phyloP scores from a whole-genome alignment of 2,797 vertebrate genomes.

The Galagoides demidoff region DNA sequence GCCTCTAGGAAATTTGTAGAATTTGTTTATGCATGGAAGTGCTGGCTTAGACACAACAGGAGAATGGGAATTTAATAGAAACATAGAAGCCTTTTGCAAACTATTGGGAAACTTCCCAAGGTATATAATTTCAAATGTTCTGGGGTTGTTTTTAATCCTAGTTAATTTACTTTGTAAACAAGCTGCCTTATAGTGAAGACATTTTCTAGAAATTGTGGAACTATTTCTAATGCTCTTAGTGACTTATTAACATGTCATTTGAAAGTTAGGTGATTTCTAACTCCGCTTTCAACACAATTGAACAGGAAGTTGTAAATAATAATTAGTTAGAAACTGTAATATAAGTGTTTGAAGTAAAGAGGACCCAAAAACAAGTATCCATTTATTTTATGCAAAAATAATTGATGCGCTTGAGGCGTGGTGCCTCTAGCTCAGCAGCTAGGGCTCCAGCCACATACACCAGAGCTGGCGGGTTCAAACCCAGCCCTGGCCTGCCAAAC shows the following conservation, averaged over 20 bases:
- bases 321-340: background rate
- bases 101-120: background rate
- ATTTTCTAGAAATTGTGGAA: slow-evolving; percentile 23
- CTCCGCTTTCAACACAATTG: slow-evolving; percentile 24
- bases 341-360: background rate
- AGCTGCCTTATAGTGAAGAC: background rate
- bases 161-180: slow-evolving; percentile 40
- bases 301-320: background rate
- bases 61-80: background rate
- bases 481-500: too few species aligned
- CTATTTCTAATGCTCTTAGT: background rate
- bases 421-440: too few species aligned
- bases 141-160: background rate
- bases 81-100: background rate
- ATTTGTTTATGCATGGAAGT: accelerated
- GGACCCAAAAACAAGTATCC: background rate
- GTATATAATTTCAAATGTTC: background rate
- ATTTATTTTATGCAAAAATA: background rate
- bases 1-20: background rate
- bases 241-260: background rate
- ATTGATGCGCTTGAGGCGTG: too few species aligned
- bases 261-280: background rate
- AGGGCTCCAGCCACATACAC: too few species aligned
- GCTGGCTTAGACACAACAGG: background rate
- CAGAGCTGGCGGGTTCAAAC: too few species aligned